phyloP scores from a whole-genome alignment of 2,797 vertebrate species.

The Alauda arvensis region DNA sequence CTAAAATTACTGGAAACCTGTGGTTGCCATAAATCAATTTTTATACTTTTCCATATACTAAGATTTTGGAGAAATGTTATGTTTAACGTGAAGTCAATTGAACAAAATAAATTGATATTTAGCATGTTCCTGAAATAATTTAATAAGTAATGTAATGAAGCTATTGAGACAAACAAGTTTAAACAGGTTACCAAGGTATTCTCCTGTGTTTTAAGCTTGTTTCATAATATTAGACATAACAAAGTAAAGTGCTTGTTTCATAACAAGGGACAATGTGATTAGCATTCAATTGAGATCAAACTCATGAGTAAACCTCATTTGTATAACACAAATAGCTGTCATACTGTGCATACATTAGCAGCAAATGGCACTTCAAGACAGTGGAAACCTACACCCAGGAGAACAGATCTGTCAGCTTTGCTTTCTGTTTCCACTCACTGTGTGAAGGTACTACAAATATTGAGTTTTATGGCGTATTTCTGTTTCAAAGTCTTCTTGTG shows the following conservation, averaged over 20 bases:
- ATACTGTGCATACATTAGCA: not conserved
- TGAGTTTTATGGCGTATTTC: not conserved
- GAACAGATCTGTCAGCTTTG: not conserved
- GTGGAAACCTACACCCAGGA: not conserved
- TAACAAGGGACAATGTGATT: not conserved
- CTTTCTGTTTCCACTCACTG: not conserved
- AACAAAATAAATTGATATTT: not conserved
- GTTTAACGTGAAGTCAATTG: not conserved
- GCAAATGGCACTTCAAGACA: not conserved
- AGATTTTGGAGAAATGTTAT: not conserved
- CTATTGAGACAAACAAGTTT: not conserved
- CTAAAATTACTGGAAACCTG: not conserved
- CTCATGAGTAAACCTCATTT: not conserved
- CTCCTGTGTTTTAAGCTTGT: not conserved
- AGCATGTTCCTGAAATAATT: not conserved
- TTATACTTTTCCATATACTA: not conserved
- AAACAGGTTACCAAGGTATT: not conserved
- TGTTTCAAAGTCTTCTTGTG: not conserved
- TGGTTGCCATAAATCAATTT: not conserved
- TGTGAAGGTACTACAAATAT: not conserved
- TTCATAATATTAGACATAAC: slow-evolving; percentile 1
- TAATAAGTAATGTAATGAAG: not conserved
- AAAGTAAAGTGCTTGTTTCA: not conserved
- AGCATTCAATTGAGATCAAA: slow-evolving; percentile 24
- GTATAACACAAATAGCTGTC: slow-evolving; percentile 10